phyloP scores from a whole-genome alignment of 2,797 vertebrate genomes.

The Acrocephalus scirpaceus region DNA sequence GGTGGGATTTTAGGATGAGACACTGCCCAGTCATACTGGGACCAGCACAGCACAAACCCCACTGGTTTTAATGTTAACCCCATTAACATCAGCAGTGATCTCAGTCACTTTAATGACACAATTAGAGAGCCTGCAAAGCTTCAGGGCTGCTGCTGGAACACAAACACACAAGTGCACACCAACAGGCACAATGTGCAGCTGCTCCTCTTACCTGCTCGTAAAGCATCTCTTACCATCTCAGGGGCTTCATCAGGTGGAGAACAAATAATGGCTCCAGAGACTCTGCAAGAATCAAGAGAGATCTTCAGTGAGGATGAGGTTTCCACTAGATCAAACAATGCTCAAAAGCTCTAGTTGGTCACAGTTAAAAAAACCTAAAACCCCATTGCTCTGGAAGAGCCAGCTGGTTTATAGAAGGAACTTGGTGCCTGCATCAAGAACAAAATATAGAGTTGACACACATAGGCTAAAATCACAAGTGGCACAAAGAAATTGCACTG shows the following conservation, averaged over 20 bases:
- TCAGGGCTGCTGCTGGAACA: not conserved
- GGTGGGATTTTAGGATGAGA: not conserved
- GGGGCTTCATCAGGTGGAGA: conserved; percentile 41
- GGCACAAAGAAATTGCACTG: not conserved
- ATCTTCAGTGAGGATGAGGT: not conserved
- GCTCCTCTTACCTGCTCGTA: conserved; percentile 49
- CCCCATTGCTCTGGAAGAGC: not conserved
- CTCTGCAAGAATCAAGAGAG: conserved; percentile 31
- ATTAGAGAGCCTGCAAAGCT: not conserved
- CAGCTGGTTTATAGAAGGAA: not conserved
- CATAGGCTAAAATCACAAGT: not conserved
- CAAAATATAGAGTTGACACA: not conserved
- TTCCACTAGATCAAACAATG: not conserved
- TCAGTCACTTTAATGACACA: not conserved
- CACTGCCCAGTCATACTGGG: rapidly evolving
- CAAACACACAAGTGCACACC: not conserved
- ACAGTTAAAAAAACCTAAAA: not conserved
- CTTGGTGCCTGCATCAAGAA: rapidly evolving
- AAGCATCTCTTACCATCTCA: conserved; percentile 27
- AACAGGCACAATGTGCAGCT: not conserved
- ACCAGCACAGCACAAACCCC: not conserved
- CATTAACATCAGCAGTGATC: not conserved
- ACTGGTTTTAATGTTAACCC: too few relatives aligned
- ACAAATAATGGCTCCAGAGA: conserved; percentile 64
- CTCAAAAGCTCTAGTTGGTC: not conserved